Base-by-base conservation (phyloP, 2,113 vertebrate species). In the Myrmecophaga tridactyla region DNA sequence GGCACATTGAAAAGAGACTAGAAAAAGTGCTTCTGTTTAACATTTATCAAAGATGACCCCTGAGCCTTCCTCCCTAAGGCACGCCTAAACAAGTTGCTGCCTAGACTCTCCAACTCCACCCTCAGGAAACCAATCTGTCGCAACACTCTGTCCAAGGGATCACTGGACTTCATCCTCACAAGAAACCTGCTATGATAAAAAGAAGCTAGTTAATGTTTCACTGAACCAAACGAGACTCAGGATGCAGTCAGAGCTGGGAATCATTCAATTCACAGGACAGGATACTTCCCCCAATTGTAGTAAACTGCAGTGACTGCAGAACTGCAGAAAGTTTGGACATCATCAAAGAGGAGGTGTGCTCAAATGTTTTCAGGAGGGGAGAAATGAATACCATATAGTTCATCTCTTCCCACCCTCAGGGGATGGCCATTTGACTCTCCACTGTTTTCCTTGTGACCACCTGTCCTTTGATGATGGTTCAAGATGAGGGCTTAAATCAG, bases 151-250 rank as follows among this genome's bases (percentile, higher is more conserved):
- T 88, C 91, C 90, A 34, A 90, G 94, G 87, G 95, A 84, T 76
- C 75, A 94, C 96, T 97, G 97, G 94, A 98, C 98, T 98, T 97
- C 97, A 96, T 97, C 92, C 91, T 94, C 92, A 36, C 94, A 90
- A 89, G 95, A 97, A 97, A 96, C 93, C 58, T 1, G 69, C 87
- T 90, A 46, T 36, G 69, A 92, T 75, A 58, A 92, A 90, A 65
- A 96, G 95, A 77, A 93, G 10, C 3, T 0, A 94, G 98, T 98
- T 98, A 98, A 98, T 98, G 72, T 98, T 98, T 98, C 96, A 98
- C 96, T 0, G 0, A 77, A 83, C 69, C 95, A 91, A 94, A 94
- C 84, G 87, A 95, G 73, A 95, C 92, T 76, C n/a, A 51, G 0
- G 0, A 60, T 27, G 31, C 80, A 88, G 72, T 81, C 88, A 31